phyloP scores from a whole-genome alignment of 2,888 invertebrate genomes.

The Cataglyphis livida region DNA sequence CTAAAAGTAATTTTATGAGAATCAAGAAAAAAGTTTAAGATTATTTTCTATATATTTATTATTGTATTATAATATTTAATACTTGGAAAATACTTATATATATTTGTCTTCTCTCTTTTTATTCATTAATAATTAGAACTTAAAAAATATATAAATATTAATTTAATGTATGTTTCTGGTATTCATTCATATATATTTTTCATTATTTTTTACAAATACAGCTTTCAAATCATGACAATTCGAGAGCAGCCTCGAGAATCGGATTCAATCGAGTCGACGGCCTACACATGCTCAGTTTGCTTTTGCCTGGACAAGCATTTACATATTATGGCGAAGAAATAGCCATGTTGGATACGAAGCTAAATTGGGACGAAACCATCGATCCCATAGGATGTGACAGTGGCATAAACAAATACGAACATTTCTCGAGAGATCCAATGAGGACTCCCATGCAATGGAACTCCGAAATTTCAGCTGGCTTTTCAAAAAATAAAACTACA shows the following conservation, averaged over 20 bases:
- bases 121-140: neutral
- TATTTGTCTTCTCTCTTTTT: neutral
- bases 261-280: constrained; percentile 83
- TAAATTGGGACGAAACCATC: constrained; percentile 76
- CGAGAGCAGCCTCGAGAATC: constrained; percentile 77
- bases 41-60: neutral
- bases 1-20: neutral
- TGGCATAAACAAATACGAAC: constrained; percentile 61
- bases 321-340: constrained; percentile 86
- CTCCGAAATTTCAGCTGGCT: constrained; percentile 76
- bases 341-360: constrained; percentile 74
- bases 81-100: neutral
- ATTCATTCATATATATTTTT: neutral
- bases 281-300: constrained; percentile 86
- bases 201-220: constrained; percentile 60
- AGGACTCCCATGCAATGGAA: constrained; percentile 85
- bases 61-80: neutral
- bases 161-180: neutral
- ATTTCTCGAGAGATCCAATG: constrained; percentile 76
- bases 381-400: constrained; percentile 67
- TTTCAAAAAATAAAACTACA: constrained; percentile 71
- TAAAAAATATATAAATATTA: too few species aligned
- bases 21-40: neutral
- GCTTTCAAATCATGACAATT: constrained; percentile 80
- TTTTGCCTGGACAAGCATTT: constrained; percentile 87